These are phyloP conservation scores for Idaea biselata DNA, from an alignment of 2,888 invertebrate species.

Conservation along the genomic window DNA sequence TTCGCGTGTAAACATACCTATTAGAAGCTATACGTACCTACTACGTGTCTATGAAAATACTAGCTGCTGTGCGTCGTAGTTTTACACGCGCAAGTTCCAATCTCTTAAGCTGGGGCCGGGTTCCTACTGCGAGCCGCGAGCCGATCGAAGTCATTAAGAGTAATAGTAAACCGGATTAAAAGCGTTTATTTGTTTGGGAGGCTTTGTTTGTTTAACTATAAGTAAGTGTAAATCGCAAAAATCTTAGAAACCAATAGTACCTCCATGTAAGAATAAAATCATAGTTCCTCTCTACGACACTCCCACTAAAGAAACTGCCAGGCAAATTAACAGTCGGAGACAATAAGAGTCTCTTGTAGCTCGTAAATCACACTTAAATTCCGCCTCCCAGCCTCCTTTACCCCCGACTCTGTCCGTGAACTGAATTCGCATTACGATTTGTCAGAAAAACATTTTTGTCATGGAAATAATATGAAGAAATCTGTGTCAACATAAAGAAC, in stretches of 20 bases:
- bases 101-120: no score
- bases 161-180: no score
- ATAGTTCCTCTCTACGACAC: background rate
- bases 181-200: no score
- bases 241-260: no score
- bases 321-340: conserved; percentile 55
- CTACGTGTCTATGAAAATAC: conserved; percentile 10
- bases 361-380: conserved; percentile 74
- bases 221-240: no score
- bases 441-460: conserved; percentile 33
- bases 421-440: conserved; percentile 59
- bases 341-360: conserved; percentile 59
- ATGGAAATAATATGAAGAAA: conserved; percentile 19
- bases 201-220: no score
- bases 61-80: no score
- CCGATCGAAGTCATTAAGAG: no score
- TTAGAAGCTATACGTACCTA: conserved; percentile 17
- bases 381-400: conserved; percentile 53
- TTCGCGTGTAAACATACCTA: background rate
- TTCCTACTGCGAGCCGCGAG: no score
- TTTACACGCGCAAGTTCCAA: no score
- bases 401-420: conserved; percentile 56
- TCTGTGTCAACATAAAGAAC: conserved; percentile 5
- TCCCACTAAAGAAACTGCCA: conserved; percentile 22
- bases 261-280: background rate